Base-by-base conservation (phyloP, 2,113 vertebrate species). In the Cochlearius cochlearius region DNA sequence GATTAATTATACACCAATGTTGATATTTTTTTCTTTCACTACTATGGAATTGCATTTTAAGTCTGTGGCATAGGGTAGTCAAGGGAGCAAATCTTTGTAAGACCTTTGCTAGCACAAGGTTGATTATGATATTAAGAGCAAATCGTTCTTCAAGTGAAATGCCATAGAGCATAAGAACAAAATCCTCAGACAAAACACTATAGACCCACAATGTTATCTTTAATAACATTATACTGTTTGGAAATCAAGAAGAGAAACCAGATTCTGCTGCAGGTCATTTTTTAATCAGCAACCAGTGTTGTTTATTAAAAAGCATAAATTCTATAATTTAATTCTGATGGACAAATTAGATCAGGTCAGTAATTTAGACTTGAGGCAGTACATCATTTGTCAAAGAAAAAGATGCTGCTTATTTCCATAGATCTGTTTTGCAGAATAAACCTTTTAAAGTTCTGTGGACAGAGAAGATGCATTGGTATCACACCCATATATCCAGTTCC, bases 51-150 rank as follows among this genome's bases (percentile, higher is more conserved):
- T 94, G 39, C 6, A 36, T 76, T 95, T 94, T 77, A 85, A 88
- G 32, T 39, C 20, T 71, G 26, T 63, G 72, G 63, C 79, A 85
- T 22, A 10, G 38, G 9, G 92, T 87, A 94, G 86, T 76, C 89
- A 94, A 89, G 76, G 92, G 95, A 91, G 95, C 88, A 92, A 95
- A 89, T 89, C 64, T 95, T 95, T 92, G 7, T 49, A 50, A 72
- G 73, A 68, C 80, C 77, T 96, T 79, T 89, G 18, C n/a, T 75
- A 87, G 73, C 66, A 69, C 29, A 87, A 78, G 26, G 68, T 78
- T 81, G 80, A 89, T 67, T 85, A 55, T 36, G 66, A 73, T 66
- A 87, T 82, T 49, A 92, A 89, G 52, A 92, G 53, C 12, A 91
- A 92, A 81, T 79, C 41, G 68, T 85, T 94, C 73, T 76, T 94